Base-by-base conservation (phyloP, 2,113 vertebrate species). In the Mola mola region DNA sequence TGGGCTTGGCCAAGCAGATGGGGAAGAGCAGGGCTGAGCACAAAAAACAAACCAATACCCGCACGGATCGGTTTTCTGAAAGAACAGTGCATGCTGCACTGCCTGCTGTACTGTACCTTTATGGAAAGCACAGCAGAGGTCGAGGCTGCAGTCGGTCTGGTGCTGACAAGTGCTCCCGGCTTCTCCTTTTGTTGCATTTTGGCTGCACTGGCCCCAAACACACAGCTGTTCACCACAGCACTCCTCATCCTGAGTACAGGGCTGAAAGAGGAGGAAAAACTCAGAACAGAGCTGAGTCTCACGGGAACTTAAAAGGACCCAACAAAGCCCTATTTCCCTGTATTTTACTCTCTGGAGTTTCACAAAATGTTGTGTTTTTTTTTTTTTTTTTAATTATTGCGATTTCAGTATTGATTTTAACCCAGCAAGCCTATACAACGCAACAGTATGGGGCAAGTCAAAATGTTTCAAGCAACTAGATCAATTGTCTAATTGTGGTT, bases 111-210 rank as follows among this genome's bases (percentile, higher is more conserved):
- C 19, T 19, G 22, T 84, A 99, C 97, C 93, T 92, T 89, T 93
- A 65, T 95, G 94, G 41, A 97, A 91, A 41, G 95, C 93, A 58
- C 97, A 98, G 90, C 97, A 99, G 9, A 91, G 91, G 0, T 94
- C 93, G 0, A 88, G 71, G 53, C 68, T 91, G 86, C 96, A 98
- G 80, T 97, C 93, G 0, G 77, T 88, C 79, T 97, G 95, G 78
- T 72, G 88, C 44, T 95, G 93, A 55, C 97, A 99, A 38, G 96
- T 96, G 78, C 94, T 96, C 49, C 97, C 96, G 0, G 93, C 92
- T 24, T 94, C 83, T 34, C 96, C 96, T 72, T 83, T 94, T 1
- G 89, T 78, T 5, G 78, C 75, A 53, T 91, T 88, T 57, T 82
- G 79, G 36, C 62, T 82, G 81, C 96, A 99, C 71, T 88, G 84